Conservation (phyloP, 2,113 vertebrate species). For the Melanotaenia duboulayi region DNA sequence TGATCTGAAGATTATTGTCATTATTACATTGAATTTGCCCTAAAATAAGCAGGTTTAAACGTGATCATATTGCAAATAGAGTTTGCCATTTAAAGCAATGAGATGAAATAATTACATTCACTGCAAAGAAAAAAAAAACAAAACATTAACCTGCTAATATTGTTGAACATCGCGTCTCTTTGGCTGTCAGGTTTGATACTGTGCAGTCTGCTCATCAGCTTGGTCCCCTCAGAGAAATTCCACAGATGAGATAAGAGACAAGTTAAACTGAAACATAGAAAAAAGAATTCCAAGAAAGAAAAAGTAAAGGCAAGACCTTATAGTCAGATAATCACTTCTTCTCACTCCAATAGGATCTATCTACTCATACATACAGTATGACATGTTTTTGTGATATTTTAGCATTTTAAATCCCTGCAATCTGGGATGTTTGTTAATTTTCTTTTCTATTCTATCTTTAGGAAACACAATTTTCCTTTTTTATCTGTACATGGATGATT, state of each 20-base stretch:
- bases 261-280: constrained; percentile 41
- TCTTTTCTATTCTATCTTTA: too few species aligned
- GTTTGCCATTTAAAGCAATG: too few species aligned
- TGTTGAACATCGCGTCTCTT: background rate
- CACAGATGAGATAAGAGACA: constrained; percentile 68
- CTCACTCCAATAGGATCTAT: background rate
- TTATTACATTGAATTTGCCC: background rate
- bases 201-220: constrained; percentile 16
- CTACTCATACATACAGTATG: too few species aligned
- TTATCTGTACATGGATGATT: too few species aligned
- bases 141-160: background rate
- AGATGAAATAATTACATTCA: too few species aligned
- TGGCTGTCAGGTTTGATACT: background rate
- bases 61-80: background rate
- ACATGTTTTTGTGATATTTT: background rate
- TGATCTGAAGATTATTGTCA: background rate
- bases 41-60: background rate
- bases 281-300: constrained; percentile 25
- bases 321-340: constrained; percentile 28
- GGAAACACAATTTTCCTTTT: too few species aligned
- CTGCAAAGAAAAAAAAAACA: too few species aligned
- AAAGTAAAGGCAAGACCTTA: constrained; percentile 1
- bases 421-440: too few species aligned
- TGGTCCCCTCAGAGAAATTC: constrained; percentile 55
- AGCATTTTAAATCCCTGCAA: too few species aligned